phyloP scores from a whole-genome alignment of 2,888 invertebrate species.

The Nowickia ferox region DNA sequence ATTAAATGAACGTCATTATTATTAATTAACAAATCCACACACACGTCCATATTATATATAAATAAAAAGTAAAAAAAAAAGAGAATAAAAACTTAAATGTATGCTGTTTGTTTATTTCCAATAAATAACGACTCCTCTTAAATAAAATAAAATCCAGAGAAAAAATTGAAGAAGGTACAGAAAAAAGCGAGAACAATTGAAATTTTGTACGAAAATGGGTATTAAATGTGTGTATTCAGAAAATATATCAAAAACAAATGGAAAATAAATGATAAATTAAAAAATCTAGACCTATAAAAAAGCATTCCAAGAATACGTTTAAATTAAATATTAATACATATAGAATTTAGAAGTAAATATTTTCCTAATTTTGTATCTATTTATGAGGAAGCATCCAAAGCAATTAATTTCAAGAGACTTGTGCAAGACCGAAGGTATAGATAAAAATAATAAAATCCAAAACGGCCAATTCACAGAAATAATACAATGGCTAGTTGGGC shows the following conservation, averaged over 20 bases:
- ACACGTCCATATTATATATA: not conserved
- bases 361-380: not conserved
- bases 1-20: constrained; percentile 17
- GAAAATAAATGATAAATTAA: constrained; percentile 6
- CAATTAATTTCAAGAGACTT: constrained; percentile 22
- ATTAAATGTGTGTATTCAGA: constrained; percentile 46
- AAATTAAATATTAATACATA: constrained; percentile 42
- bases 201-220: constrained; percentile 50
- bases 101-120: constrained; percentile 61
- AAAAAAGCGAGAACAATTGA: constrained; percentile 43
- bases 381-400: not conserved
- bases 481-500: constrained; percentile 93
- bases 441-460: constrained; percentile 8
- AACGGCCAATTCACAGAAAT: constrained; percentile 4
- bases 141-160: constrained; percentile 17
- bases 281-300: constrained; percentile 32
- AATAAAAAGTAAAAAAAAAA: constrained; percentile 15
- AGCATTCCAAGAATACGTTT: constrained; percentile 66
- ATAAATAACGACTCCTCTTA: constrained; percentile 46
- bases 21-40: constrained; percentile 37
- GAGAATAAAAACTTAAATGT: constrained; percentile 21
- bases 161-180: not conserved
- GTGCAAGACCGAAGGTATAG: not conserved
- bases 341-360: constrained; percentile 16
- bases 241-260: constrained; percentile 32